Conservation (phyloP, 1,140 invertebrate genomes). For the Vollenhovia emeryi region DNA sequence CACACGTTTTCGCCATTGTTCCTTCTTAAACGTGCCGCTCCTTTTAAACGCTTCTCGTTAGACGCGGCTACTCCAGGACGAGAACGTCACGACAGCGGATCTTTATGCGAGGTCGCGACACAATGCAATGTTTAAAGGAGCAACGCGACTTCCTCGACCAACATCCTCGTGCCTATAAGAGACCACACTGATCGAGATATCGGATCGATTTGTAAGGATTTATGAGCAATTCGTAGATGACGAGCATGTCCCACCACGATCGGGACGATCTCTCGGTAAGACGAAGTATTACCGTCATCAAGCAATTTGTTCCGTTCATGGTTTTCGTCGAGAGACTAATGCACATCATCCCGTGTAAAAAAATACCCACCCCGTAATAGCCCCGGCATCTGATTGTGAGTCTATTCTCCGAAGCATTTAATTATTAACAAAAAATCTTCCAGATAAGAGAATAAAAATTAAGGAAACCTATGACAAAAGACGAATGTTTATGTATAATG, state of each 20-base stretch:
- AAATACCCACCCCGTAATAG: neutral
- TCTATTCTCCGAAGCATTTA: neutral
- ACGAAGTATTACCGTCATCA: conserved; percentile 34
- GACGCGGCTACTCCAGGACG: conserved; percentile 8
- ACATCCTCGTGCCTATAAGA: conserved; percentile 27
- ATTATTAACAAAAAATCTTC: neutral
- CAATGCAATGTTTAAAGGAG: conserved; percentile 40
- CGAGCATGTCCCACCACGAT: neutral
- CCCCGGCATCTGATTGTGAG: neutral
- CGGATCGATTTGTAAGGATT: conserved; percentile 53
- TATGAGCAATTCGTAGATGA: conserved; percentile 38
- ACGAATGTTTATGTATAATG: neutral
- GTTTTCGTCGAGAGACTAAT: neutral
- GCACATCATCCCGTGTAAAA: neutral
- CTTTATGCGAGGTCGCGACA: conserved; percentile 1
- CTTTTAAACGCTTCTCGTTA: conserved; percentile 56
- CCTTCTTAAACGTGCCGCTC: conserved; percentile 41
- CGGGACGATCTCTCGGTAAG: conserved; percentile 55
- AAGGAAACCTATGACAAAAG: neutral
- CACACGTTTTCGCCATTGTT: conserved; percentile 61
- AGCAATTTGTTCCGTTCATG: conserved; percentile 59
- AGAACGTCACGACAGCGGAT: conserved; percentile 50
- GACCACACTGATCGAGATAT: conserved; percentile 42
- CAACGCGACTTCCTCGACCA: conserved; percentile 27
- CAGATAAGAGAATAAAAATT: neutral